These are phyloP conservation scores for Papilio helenus DNA, from an alignment of 1,140 invertebrate species.

Conservation along the genomic window DNA sequence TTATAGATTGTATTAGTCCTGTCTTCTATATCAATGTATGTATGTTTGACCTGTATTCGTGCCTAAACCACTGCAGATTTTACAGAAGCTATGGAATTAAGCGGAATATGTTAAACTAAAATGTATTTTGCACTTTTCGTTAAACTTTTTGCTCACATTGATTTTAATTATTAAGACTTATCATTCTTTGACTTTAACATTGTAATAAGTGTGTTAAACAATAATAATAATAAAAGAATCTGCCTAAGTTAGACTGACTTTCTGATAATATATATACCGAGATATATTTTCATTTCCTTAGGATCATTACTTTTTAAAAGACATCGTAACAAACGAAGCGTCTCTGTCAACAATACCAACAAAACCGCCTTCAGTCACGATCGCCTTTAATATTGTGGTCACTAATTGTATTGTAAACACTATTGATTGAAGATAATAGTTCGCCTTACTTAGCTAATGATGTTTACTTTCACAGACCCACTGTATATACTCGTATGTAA, in stretches of 20 bases:
- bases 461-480: constrained; percentile 4
- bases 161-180: too few relatives aligned
- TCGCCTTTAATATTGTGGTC: background rate
- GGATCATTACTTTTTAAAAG: background rate
- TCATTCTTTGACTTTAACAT: too few relatives aligned
- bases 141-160: too few relatives aligned
- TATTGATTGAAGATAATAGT: constrained; percentile 13
- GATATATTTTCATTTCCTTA: background rate
- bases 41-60: too few relatives aligned
- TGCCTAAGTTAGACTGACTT: background rate
- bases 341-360: constrained; percentile 8
- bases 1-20: too few relatives aligned
- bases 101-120: too few relatives aligned
- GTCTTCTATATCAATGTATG: too few relatives aligned
- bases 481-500: background rate
- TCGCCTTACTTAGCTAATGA: constrained; percentile 17
- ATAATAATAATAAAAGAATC: background rate
- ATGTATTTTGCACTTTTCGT: too few relatives aligned
- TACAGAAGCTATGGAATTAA: too few relatives aligned
- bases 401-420: constrained; percentile 30
- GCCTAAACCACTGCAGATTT: too few relatives aligned
- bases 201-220: background rate
- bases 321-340: background rate
- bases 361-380: constrained; percentile 16
- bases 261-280: background rate